Evolutionary conservation across 2,797 vertebrate genomes (phyloP), one percentile per base, ranked within the genome.

Genomic region (Picus viridis): DNA sequence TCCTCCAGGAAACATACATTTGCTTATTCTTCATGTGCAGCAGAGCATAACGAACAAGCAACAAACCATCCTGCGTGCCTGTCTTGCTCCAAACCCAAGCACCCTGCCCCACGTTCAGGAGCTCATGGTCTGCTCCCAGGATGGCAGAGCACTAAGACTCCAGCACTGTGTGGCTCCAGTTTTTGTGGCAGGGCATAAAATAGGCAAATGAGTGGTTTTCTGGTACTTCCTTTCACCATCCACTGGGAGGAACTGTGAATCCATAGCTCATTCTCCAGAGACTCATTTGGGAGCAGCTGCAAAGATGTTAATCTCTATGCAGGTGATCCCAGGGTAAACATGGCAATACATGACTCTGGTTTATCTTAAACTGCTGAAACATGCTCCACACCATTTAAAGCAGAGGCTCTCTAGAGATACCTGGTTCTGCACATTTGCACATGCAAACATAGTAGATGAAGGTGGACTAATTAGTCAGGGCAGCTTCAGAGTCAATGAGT

Each of bases 231-330:
- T 88, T 78, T 79, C 76, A 51, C 89, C 90, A 71, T 90, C 94
- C 92, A 69, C 94, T 74, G 93, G 91, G 95, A 96, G 92, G 94
- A 95, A 93, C 93, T 87, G 53, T 12, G 77, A 95, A 94, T 80
- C 96, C 78, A 67, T 11, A 49, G 69, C 32, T 76, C 11, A 80
- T 65, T 83, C 88, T 86, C 91, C 13, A 58, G 92, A 73, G 90
- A 61, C 83, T 96, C 81, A 72, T 94, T 65, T 64, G 59, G 94
- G 80, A 96, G 83, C 96, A 97, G 96, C 96, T 97, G 97, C 93
- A 89, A 61, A 90, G 92, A 93, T 81, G 83, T 86, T 96, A 86
- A 94, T 96, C 95, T 94, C 82, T 6, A 45, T 22, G 71, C 96
- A 96, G 96, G 96, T 97, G 96, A 96, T 86, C 87, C 65, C 53